A percentile compares a stretch with the other conserved stretches of the same genome.
These are phyloP conservation scores for Megaceryle torquata DNA, from an alignment of 2,113 vertebrate species.

Conservation along the genomic window DNA sequence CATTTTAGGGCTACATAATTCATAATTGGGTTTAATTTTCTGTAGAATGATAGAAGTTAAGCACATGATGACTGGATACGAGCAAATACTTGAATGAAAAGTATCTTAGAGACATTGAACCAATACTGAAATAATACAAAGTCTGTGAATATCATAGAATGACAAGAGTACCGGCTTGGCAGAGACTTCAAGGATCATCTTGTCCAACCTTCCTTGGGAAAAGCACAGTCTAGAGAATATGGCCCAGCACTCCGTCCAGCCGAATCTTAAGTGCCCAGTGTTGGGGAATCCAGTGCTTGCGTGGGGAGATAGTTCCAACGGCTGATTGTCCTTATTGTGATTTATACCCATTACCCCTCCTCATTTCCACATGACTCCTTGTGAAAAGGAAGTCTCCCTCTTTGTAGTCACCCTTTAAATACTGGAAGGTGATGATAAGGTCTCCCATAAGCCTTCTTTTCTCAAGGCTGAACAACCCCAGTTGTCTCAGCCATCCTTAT, in stretches of 20 bases:
- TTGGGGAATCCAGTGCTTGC: neutral
- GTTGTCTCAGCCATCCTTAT: neutral
- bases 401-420: no score
- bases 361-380: no score
- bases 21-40: neutral
- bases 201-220: neutral
- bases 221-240: neutral
- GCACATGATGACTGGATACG: fast-evolving
- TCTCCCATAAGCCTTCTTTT: no score
- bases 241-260: neutral
- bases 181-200: neutral
- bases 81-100: neutral
- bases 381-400: no score
- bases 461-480: no score
- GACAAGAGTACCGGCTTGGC: neutral
- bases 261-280: neutral
- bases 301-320: no score
- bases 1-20: neutral
- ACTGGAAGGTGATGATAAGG: no score
- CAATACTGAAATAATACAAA: neutral
- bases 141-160: neutral
- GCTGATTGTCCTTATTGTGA: no score
- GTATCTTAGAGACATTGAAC: neutral
- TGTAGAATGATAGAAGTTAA: neutral
- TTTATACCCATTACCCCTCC: no score